A percentile compares a stretch with the other conserved stretches of the same genome.
phyloP scores from a whole-genome alignment of 2,888 invertebrate genomes.

The Hirtodrosophila histrioides region DNA sequence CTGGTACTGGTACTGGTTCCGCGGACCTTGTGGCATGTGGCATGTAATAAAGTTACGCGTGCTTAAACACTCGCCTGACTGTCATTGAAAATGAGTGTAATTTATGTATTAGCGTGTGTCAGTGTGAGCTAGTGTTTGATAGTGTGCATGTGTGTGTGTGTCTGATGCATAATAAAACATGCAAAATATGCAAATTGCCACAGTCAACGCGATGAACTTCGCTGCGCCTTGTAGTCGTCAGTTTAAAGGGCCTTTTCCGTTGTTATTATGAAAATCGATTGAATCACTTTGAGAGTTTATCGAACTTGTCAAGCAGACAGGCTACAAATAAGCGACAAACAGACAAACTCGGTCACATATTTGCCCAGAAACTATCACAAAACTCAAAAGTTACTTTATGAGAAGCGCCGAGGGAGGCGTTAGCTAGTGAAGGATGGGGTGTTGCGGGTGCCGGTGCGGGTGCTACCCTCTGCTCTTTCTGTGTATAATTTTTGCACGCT shows the following conservation, averaged over 20 bases:
- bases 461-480: conserved; percentile 6
- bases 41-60: conserved; percentile 74
- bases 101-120: conserved; percentile 71
- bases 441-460: no score
- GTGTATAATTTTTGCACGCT: conserved; percentile 79
- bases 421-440: no score
- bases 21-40: conserved; percentile 38
- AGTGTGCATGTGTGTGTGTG: conserved; percentile 31
- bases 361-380: conserved; percentile 31
- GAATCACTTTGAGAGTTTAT: conserved; percentile 74
- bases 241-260: conserved; percentile 66
- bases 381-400: conserved; percentile 27
- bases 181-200: conserved; percentile 78
- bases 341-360: conserved; percentile 56
- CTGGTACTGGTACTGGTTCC: conserved; percentile 1
- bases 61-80: conserved; percentile 59
- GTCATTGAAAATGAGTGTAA: conserved; percentile 77
- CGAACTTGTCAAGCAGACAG: conserved; percentile 59
- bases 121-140: background rate
- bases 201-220: conserved; percentile 78
- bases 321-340: conserved; percentile 1
- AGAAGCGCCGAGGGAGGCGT: conserved; percentile 12
- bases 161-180: conserved; percentile 71
- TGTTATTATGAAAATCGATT: conserved; percentile 66
- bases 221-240: conserved; percentile 54